phyloP scores from a whole-genome alignment of 2,113 vertebrate species.

The Leiothrix lutea region DNA sequence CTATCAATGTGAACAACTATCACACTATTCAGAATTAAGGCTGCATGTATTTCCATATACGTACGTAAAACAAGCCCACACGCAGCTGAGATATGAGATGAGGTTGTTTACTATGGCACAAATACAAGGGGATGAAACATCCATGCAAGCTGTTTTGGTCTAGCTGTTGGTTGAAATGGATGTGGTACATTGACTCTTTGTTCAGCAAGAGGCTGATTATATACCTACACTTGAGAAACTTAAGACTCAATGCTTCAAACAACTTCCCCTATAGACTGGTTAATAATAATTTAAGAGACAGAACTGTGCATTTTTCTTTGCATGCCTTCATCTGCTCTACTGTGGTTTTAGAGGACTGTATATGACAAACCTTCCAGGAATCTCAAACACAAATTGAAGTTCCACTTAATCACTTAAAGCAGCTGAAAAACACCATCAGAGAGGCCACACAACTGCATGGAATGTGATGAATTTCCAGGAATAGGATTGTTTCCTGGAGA shows the following conservation, averaged over 20 bases:
- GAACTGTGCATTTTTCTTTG: neutral
- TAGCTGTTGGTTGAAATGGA: neutral
- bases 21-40: neutral
- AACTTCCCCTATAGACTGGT: neutral
- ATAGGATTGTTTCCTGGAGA: conserved; percentile 36
- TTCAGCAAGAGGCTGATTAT: neutral
- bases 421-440: neutral
- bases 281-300: neutral
- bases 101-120: neutral
- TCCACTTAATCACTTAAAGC: conserved; percentile 8
- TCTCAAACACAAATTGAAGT: conserved; percentile 29
- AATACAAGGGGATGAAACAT: neutral
- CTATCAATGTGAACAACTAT: neutral
- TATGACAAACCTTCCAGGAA: conserved; percentile 53
- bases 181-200: neutral
- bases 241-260: neutral
- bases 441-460: neutral
- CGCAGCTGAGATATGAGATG: neutral
- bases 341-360: neutral
- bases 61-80: neutral
- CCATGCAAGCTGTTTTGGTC: neutral
- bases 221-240: neutral
- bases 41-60: neutral
- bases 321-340: neutral
- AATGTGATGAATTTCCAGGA: conserved; percentile 45